Evolutionary conservation across 1,140 invertebrate species (phyloP), one percentile per base, ranked within the genome.

Genomic region (Coelopa frigida): DNA sequence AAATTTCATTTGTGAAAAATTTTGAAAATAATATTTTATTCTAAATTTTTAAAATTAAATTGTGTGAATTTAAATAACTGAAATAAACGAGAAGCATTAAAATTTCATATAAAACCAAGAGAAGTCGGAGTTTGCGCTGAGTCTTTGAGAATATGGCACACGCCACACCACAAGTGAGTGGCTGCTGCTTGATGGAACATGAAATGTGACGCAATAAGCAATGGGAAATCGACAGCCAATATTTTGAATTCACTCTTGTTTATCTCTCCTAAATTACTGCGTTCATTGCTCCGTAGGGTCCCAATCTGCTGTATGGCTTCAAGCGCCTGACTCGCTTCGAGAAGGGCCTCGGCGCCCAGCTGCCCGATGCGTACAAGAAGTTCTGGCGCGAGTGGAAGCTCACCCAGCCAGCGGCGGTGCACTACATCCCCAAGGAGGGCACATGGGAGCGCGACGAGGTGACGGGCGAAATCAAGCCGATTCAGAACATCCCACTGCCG

Each of bases 311-410:
- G 11, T 52, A 64, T 46, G 61, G 63, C 46, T 70, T 62, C 51
- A 75, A 73, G 52, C 71, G 68, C 39, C 72, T 70, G 53, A 70
- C 56, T 42, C 73, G 76, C 42, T 82, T 80, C 70, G 63, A 73
- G 33, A 74, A 71, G 46, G 81, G 80, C 6, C 68, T 82, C 29
- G 83, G 80, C 10, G 65, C 78, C 26, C 69, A 75, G 48, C 68
- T 96, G 46, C 94, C 94, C 4, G 75, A 82, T 53, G 86, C 84
- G 23, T 97, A 94, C 62, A 86, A 84, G 63, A 87, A 90, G 63
- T 89, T 93, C 70, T 92, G 85, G 75, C 76, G 71, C 50, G 88
- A 94, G 74, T 92, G 89, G 81, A 85, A 88, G 65, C 49, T 79
- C 1, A 72, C 78, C 21, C 72, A 78, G 54, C 84, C 87, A 20